Conservation (phyloP, 1,140 invertebrate genomes). For the Pogonus chalceus region DNA sequence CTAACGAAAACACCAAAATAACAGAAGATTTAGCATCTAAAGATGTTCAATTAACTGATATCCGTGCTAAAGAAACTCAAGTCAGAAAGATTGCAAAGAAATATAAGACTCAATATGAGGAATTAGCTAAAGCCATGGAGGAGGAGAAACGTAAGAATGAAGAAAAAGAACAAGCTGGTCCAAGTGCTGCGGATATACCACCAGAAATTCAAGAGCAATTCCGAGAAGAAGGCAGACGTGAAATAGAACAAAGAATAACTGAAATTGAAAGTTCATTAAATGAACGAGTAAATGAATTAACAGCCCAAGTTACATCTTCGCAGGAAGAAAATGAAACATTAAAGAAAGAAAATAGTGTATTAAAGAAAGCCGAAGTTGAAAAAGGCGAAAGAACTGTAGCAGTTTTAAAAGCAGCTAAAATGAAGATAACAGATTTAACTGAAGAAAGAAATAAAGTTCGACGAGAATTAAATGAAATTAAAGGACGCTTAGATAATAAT, state of each 20-base stretch:
- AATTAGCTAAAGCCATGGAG: slow-evolving; percentile 52
- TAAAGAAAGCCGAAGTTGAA: slow-evolving; percentile 51
- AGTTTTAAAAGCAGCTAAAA: slow-evolving; percentile 59
- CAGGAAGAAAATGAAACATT: slow-evolving; percentile 55
- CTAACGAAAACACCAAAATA: slow-evolving; percentile 49
- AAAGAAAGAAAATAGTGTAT: slow-evolving; percentile 56
- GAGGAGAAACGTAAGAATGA: slow-evolving; percentile 40
- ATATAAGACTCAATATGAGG: slow-evolving; percentile 81
- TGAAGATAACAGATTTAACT: slow-evolving; percentile 56
- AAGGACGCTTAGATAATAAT: slow-evolving; percentile 40
- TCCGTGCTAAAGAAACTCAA: slow-evolving; percentile 68
- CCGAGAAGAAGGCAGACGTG: slow-evolving; percentile 41
- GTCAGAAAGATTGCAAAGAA: slow-evolving; percentile 85
- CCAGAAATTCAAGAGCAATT: slow-evolving; percentile 36
- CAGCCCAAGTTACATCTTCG: slow-evolving; percentile 42
- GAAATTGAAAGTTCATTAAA: slow-evolving; percentile 36
- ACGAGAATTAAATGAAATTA: slow-evolving; percentile 49
- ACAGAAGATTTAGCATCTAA: slow-evolving; percentile 60
- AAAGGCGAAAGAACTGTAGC: slow-evolving; percentile 64
- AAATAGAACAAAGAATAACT: slow-evolving; percentile 35
- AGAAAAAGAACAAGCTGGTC: slow-evolving; percentile 27
- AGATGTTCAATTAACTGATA: slow-evolving; percentile 57
- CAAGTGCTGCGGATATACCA: slow-evolving; percentile 25
- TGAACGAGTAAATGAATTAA: slow-evolving; percentile 51
- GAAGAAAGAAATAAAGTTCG: slow-evolving; percentile 52